These are phyloP conservation scores for Lutraria lutraria DNA, from an alignment of 2,888 invertebrate species.

Conservation along the genomic window DNA sequence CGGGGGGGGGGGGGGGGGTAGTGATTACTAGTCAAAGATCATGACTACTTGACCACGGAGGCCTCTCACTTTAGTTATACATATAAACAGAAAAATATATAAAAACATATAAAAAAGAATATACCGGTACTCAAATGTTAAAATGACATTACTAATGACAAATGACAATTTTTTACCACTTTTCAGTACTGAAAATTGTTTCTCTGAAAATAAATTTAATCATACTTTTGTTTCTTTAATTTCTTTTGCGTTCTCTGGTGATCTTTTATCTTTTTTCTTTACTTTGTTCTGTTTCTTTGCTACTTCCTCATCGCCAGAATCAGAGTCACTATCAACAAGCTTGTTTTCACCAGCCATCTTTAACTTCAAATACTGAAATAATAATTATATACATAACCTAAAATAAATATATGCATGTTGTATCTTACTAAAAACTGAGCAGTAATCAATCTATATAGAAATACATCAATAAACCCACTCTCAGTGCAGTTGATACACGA, in stretches of 20 bases:
- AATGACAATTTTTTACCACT: not conserved
- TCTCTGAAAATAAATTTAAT: no score
- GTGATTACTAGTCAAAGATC: no score
- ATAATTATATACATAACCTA: no score
- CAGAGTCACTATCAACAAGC: constrained; percentile 87
- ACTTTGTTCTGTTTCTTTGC: not conserved
- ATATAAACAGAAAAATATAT: no score
- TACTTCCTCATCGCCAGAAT: not conserved
- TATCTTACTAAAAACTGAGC: not conserved
- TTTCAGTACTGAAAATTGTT: not conserved
- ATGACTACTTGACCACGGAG: no score
- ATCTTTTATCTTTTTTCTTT: constrained; percentile 15
- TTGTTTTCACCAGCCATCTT: constrained; percentile 65
- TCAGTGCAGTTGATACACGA: no score
- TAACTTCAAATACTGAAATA: constrained; percentile 79
- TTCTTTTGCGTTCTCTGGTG: constrained; percentile 78
- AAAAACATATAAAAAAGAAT: no score
- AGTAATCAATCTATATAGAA: not conserved
- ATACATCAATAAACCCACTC: no score
- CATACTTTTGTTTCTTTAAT: constrained; percentile 54
- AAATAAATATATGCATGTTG: no score
- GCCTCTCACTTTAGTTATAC: no score
- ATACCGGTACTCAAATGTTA: no score
- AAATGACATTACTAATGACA: not conserved
- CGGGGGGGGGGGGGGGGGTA: no score